Evolutionary conservation across 2,113 vertebrate genomes (phyloP).

Genomic region (Coreoperca whiteheadi): DNA sequence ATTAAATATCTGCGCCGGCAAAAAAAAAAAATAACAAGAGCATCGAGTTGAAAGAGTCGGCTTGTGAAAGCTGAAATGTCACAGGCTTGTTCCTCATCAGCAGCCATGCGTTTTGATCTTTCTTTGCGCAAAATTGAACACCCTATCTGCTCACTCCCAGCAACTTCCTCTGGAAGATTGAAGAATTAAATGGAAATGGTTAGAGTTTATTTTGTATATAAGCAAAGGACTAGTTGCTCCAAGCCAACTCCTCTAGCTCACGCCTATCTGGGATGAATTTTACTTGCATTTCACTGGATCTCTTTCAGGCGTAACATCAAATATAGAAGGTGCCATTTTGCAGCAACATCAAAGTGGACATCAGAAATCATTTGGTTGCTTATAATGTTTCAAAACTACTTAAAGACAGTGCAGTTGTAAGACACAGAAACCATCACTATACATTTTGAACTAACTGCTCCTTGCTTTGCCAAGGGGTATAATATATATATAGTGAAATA

Average conservation of each 20-base stretch:
- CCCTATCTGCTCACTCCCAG: not conserved
- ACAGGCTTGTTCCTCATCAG: slow-evolving; percentile 19
- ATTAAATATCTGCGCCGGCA: slow-evolving; percentile 61
- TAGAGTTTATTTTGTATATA: not conserved
- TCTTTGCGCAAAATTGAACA: not conserved
- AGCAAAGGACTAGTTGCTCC: not conserved
- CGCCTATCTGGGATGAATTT: not conserved
- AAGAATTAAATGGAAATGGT: not conserved
- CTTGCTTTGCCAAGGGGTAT: not conserved
- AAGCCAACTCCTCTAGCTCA: not conserved
- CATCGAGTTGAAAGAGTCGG: slow-evolving; percentile 38
- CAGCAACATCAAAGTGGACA: not conserved
- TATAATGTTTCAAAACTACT: not conserved
- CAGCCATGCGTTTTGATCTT: slow-evolving; percentile 9
- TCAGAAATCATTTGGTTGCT: not conserved
- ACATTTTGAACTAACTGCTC: not conserved
- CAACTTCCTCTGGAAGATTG: not conserved
- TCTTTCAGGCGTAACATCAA: not conserved
- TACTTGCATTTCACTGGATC: not conserved
- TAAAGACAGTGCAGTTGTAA: not conserved
- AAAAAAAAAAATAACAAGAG: slow-evolving; percentile 7
- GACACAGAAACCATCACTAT: not conserved
- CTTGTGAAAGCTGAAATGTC: slow-evolving; percentile 26
- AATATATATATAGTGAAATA: not conserved
- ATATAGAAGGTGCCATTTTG: not conserved